Percentiles rank a stretch among this genome's conserved stretches.
phyloP scores from a whole-genome alignment of 2,888 invertebrate species.

The Drosophila robusta region DNA sequence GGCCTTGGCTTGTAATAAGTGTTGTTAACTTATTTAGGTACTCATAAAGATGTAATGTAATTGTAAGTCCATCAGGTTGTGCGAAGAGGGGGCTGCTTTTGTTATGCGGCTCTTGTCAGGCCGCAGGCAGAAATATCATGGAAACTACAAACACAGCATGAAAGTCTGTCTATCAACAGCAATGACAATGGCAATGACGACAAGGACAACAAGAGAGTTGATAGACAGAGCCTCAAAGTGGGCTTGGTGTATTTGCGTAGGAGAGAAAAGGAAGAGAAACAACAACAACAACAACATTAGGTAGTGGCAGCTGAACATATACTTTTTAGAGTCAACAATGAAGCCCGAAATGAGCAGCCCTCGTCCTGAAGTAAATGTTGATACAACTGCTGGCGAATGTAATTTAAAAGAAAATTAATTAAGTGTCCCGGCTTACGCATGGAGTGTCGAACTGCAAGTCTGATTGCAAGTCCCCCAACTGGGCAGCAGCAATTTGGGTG shows the following conservation, averaged over 20 bases:
- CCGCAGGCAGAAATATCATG: constrained; percentile 54
- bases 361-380: constrained; percentile 38
- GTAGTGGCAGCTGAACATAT: constrained; percentile 39
- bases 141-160: constrained; percentile 60
- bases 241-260: constrained; percentile 40
- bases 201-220: constrained; percentile 20
- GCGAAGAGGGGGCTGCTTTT: constrained; percentile 27
- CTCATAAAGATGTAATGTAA: constrained; percentile 43
- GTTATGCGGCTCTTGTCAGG: constrained; percentile 47
- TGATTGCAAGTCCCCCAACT: constrained; percentile 13
- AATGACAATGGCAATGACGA: constrained; percentile 33
- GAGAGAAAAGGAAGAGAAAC: constrained; percentile 5
- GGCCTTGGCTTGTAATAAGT: constrained; percentile 59
- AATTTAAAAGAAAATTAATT: constrained; percentile 77
- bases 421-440: constrained; percentile 47
- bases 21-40: constrained; percentile 67
- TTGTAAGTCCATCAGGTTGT: constrained; percentile 5
- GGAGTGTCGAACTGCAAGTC: constrained; percentile 6
- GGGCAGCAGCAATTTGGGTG: constrained; percentile 51
- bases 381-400: constrained; percentile 65
- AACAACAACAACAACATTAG: constrained; percentile 20
- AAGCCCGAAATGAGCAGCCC: constrained; percentile 57
- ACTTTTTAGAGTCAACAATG: constrained; percentile 72
- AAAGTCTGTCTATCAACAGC: constrained; percentile 47
- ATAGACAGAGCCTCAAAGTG: constrained; percentile 23